phyloP scores from a whole-genome alignment of 2,797 vertebrate genomes.

The Artibeus jamaicensis region DNA sequence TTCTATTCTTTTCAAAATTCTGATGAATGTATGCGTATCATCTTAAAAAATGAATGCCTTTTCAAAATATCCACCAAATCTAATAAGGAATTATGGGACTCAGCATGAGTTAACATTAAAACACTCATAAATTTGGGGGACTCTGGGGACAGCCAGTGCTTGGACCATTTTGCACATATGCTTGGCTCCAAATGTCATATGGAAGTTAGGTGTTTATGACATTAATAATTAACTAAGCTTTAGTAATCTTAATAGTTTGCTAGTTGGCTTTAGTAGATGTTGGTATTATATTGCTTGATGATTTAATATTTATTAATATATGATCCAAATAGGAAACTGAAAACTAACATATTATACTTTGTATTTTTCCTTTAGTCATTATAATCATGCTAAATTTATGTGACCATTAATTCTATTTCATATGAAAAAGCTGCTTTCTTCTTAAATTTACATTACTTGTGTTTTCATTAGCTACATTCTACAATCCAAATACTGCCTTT shows the following conservation, averaged over 20 bases:
- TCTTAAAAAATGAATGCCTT: slow-evolving; percentile 48
- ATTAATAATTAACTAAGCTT: slow-evolving; percentile 68
- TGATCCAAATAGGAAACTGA: slow-evolving; percentile 54
- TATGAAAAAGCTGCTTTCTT: slow-evolving; percentile 52
- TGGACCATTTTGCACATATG: not conserved
- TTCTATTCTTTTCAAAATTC: slow-evolving; percentile 84
- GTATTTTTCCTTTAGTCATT: slow-evolving; percentile 64
- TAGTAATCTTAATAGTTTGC: slow-evolving; percentile 64
- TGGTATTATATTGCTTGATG: slow-evolving; percentile 28
- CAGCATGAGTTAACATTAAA: slow-evolving; percentile 36
- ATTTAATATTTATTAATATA: slow-evolving; percentile 60
- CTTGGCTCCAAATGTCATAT: slow-evolving; percentile 48
- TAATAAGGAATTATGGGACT: slow-evolving; percentile 46
- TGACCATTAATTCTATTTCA: slow-evolving; percentile 52
- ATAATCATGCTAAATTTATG: slow-evolving; percentile 70
- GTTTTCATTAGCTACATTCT: slow-evolving; percentile 10
- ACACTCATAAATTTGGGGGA: slow-evolving; percentile 23
- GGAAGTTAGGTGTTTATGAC: slow-evolving; percentile 62
- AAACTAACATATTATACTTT: slow-evolving; percentile 65
- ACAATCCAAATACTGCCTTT: not conserved
- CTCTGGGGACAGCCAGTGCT: slow-evolving; percentile 10
- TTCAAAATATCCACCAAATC: slow-evolving; percentile 55
- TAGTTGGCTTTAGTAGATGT: slow-evolving; percentile 48
- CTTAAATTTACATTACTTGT: not conserved
- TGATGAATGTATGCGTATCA: slow-evolving; percentile 69